These are phyloP conservation scores for Acromyrmex heyeri DNA, from an alignment of 1,140 invertebrate species.

Conservation along the genomic window DNA sequence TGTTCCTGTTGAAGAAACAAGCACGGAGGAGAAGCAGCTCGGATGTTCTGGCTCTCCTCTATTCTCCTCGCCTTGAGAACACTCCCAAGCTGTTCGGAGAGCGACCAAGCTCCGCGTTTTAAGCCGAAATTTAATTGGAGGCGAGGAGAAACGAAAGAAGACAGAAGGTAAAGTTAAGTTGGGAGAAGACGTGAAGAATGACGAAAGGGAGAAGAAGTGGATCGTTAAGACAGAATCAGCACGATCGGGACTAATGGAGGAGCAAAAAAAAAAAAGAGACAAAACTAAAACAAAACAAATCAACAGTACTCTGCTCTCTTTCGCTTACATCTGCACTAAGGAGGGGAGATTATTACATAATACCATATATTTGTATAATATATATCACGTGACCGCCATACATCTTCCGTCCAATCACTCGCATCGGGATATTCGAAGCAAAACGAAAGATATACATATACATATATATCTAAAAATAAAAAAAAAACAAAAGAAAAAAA, in stretches of 20 bases:
- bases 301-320: slow-evolving; percentile 75
- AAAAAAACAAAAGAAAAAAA: slow-evolving; percentile 65
- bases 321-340: slow-evolving; percentile 73
- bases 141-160: neutral
- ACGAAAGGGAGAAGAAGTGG: slow-evolving; percentile 22
- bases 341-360: slow-evolving; percentile 76
- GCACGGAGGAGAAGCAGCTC: neutral
- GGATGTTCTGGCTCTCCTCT: slow-evolving; percentile 22
- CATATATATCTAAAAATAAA: slow-evolving; percentile 40
- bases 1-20: slow-evolving; percentile 2
- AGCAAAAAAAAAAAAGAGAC: slow-evolving; percentile 2
- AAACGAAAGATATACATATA: slow-evolving; percentile 61
- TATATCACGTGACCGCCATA: slow-evolving; percentile 83
- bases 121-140: slow-evolving; percentile 50
- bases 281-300: slow-evolving; percentile 70
- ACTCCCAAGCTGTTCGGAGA: slow-evolving; percentile 32
- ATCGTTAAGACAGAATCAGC: neutral
- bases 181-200: slow-evolving; percentile 12
- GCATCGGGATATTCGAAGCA: slow-evolving; percentile 69
- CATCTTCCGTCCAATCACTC: slow-evolving; percentile 71
- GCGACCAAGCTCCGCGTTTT: slow-evolving; percentile 25
- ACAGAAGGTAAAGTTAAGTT: neutral
- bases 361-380: slow-evolving; percentile 77
- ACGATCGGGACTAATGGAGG: neutral
- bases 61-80: neutral